These are phyloP conservation scores for Chaetophractus vellerosus DNA, from an alignment of 2,797 vertebrate species.

Conservation along the genomic window DNA sequence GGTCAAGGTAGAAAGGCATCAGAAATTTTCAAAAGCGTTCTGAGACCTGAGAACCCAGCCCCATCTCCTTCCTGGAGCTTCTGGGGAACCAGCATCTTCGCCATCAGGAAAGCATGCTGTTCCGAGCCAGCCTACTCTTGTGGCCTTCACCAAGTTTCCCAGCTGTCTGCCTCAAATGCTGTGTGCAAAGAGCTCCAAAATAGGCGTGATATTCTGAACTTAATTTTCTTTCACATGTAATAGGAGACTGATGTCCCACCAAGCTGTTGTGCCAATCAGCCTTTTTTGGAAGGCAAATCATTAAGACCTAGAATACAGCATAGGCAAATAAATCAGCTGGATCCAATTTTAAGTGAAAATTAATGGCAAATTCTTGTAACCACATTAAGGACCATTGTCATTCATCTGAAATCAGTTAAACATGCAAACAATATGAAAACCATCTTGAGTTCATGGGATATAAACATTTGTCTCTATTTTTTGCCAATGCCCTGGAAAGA, in stretches of 20 bases:
- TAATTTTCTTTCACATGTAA: slow-evolving; percentile 76
- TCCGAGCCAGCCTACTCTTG: background rate
- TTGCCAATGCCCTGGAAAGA: slow-evolving; percentile 91
- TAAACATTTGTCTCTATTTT: slow-evolving; percentile 91
- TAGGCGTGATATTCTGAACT: slow-evolving; percentile 20
- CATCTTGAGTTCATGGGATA: slow-evolving; percentile 89
- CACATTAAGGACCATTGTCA: slow-evolving; percentile 88
- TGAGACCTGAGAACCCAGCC: background rate
- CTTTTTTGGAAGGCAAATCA: slow-evolving; percentile 79
- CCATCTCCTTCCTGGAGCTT: background rate
- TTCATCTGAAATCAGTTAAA: slow-evolving; percentile 87
- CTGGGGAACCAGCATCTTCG: background rate
- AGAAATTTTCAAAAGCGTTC: background rate
- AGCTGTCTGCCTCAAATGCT: background rate
- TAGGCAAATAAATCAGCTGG: slow-evolving; percentile 83
- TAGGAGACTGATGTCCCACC: slow-evolving; percentile 58
- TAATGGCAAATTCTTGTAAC: slow-evolving; percentile 88
- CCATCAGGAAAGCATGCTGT: background rate
- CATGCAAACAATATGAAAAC: slow-evolving; percentile 87
- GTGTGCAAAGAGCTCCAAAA: slow-evolving; percentile 45
- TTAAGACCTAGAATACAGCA: slow-evolving; percentile 77
- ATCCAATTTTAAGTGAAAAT: slow-evolving; percentile 89
- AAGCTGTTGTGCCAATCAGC: slow-evolving; percentile 70
- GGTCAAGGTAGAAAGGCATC: background rate
- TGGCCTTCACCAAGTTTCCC: background rate